phyloP scores from a whole-genome alignment of 2,888 invertebrate genomes.

The Ennomos erosarius region DNA sequence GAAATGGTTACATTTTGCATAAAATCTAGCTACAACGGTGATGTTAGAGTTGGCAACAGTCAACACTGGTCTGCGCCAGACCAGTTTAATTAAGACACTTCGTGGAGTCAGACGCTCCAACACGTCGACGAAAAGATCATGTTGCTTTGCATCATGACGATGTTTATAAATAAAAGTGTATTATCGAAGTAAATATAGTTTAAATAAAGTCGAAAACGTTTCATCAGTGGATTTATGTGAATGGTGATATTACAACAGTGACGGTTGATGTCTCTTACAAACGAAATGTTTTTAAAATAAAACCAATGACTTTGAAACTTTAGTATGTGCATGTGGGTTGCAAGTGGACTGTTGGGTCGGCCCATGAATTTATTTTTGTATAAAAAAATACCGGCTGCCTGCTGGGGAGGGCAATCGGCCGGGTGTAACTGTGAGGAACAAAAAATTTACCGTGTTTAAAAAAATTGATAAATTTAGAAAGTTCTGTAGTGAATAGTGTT shows the following conservation, averaged over 20 bases:
- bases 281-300: background rate
- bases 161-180: constrained; percentile 2
- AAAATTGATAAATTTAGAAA: background rate
- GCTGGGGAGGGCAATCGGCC: no score
- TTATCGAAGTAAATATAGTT: no score
- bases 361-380: background rate
- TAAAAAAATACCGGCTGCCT: background rate
- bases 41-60: no score
- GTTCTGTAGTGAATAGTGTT: background rate
- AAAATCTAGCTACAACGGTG: no score
- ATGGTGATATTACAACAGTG: no score
- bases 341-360: background rate
- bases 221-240: no score
- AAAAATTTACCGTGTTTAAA: background rate
- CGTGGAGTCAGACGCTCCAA: background rate
- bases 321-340: background rate
- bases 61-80: no score
- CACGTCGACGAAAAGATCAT: background rate
- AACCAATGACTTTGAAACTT: background rate
- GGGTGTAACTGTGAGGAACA: no score
- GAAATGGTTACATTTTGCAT: no score
- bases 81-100: constrained; percentile 16
- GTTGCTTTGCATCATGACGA: background rate
- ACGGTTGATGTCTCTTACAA: no score
- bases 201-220: background rate